Evolutionary conservation across 2,113 vertebrate species (phyloP), one percentile per base, ranked within the genome.

Genomic region (Antidorcas marsupialis): DNA sequence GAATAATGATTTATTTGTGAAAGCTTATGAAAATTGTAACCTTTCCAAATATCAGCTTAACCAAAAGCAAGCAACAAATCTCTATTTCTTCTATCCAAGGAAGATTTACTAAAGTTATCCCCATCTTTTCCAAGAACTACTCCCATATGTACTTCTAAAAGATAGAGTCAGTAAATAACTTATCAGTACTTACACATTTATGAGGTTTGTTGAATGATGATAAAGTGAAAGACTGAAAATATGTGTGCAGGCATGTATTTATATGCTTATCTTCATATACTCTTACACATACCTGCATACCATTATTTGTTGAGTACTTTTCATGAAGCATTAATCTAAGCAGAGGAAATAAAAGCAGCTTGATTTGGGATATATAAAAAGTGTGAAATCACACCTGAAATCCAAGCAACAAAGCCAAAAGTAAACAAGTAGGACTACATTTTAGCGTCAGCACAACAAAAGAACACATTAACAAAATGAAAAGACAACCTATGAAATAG

Each of bases 41-140:
- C 53, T 96, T 96, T 93, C 83, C 91, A 91, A 95, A 83, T 96
- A 93, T 36, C 64, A 86, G 36, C 43, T 92, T 89, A 97, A 74
- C 36, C 21, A 87, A n/a, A 19, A n/a, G n/a, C 64, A 36, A 21
- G 33, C n/a, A 71, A 71, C 64, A 36, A 21, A 36, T 78, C 96
- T 95, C 15, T 52, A 7, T 94, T 97, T 95, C 62, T 83, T 93
- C 11, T 83, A 92, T 17, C 21, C 28, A 91, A 91, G n/a, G 36
- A 27, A 28, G 16, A 87, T 92, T 95, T 96, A 28, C 64, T 43
- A 88, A 96, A 93, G 45, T 88, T 92, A 57, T 55, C 39, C 17
- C 9, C 23, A 30, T 89, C 39, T 71, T 97, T 96, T 87, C 64
- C 39, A 88, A 55, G 30, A 94, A 81, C n/a, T 43, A 86, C 30